Conservation (phyloP, 2,797 vertebrate species). For the Periparus ater region DNA sequence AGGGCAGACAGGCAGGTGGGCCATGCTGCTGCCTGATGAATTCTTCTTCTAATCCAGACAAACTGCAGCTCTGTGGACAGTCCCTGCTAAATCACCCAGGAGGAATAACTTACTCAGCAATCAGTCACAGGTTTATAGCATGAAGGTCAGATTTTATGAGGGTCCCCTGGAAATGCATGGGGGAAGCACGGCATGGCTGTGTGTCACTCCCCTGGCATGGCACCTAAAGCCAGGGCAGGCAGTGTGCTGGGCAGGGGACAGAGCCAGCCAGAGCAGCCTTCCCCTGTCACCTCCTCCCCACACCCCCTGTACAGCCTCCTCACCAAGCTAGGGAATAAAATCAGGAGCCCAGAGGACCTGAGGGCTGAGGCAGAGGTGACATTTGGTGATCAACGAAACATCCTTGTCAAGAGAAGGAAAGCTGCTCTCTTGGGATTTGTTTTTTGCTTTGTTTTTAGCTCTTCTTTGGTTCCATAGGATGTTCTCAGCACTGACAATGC, state of each 20-base stretch:
- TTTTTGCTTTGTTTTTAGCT: neutral
- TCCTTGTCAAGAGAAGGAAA: neutral
- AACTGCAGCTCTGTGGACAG: neutral
- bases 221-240: neutral
- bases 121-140: conserved; percentile 1
- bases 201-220: neutral
- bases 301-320: neutral
- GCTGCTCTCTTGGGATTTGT: neutral
- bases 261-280: neutral
- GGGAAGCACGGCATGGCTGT: neutral
- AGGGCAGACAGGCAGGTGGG: conserved; percentile 19
- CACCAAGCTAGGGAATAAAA: neutral
- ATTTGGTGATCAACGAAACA: neutral
- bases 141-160: conserved; percentile 43
- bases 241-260: neutral
- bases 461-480: neutral
- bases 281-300: neutral
- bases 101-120: conserved; percentile 39
- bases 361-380: neutral
- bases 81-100: conserved; percentile 35
- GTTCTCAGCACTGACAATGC: neutral
- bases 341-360: neutral
- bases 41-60: conserved; percentile 22
- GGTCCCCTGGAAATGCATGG: neutral
- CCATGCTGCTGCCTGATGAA: neutral